Conservation (phyloP, 2,113 vertebrate genomes). For the Phylloscopus whistleri region DNA sequence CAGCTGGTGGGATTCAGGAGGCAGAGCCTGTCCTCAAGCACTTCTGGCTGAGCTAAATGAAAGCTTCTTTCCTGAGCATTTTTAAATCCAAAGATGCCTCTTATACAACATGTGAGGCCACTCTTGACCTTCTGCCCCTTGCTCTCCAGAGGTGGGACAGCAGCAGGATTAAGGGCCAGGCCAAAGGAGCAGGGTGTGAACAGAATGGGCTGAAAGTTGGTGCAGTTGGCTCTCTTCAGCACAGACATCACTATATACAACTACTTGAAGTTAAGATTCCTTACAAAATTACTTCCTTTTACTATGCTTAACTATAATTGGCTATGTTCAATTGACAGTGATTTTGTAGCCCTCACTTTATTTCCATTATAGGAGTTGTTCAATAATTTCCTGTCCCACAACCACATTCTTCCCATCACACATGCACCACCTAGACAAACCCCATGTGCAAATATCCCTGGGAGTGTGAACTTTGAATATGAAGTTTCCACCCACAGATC, state of each 20-base stretch:
- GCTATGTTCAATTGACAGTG: background rate
- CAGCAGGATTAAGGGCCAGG: slow-evolving; percentile 88
- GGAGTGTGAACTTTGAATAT: background rate
- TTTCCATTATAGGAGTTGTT: background rate
- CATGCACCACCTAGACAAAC: background rate
- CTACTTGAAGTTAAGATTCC: background rate
- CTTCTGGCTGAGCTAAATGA: background rate
- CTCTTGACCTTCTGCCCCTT: slow-evolving; percentile 91
- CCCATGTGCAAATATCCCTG: background rate
- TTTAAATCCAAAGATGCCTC: slow-evolving; percentile 91
- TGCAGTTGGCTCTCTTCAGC: background rate
- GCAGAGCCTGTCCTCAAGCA: background rate
- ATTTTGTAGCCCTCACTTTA: background rate
- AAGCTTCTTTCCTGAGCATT: slow-evolving; percentile 50
- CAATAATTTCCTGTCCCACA: background rate
- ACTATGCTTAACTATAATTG: background rate
- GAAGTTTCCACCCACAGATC: background rate
- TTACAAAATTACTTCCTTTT: background rate
- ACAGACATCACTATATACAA: background rate
- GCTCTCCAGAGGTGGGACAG: slow-evolving; percentile 89
- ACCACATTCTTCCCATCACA: background rate
- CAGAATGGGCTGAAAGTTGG: slow-evolving; percentile 84
- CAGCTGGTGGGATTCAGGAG: background rate
- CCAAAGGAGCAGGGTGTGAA: slow-evolving; percentile 93
- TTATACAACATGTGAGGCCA: slow-evolving; percentile 87